Evolutionary conservation across 2,113 vertebrate genomes (phyloP).

Genomic region (Colius striatus): DNA sequence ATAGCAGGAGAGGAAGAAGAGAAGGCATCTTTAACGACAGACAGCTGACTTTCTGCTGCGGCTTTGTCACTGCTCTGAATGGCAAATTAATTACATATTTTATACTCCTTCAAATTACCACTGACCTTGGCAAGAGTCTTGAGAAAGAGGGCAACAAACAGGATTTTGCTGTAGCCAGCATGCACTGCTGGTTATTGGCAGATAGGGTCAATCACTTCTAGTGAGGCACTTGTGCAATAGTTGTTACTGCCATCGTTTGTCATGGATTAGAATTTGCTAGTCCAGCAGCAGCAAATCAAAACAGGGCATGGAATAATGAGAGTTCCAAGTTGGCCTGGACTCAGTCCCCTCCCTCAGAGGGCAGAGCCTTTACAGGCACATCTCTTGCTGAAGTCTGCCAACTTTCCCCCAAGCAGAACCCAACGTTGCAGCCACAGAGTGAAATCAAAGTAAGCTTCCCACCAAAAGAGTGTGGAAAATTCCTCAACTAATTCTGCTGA

Average conservation of each 20-base stretch:
- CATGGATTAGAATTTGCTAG: not conserved
- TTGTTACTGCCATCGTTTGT: not conserved
- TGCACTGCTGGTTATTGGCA: not conserved
- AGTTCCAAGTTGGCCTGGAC: not conserved
- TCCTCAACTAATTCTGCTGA: not conserved
- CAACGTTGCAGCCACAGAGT: not conserved
- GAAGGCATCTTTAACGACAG: not conserved
- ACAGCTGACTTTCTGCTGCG: not conserved
- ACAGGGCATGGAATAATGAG: not conserved
- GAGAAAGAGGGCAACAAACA: not conserved
- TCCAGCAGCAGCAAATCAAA: not conserved
- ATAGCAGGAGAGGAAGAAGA: not conserved
- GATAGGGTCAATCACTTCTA: fast-evolving
- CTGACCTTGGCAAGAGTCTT: not conserved
- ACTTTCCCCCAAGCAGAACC: not conserved
- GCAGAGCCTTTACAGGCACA: not conserved
- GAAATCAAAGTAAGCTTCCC: not conserved
- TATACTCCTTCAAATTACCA: not conserved
- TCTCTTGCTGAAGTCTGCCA: not conserved
- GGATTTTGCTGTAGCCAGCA: not conserved
- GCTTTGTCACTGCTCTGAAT: not conserved
- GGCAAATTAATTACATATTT: not conserved
- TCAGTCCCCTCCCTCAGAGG: not conserved
- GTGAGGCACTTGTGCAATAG: not conserved
- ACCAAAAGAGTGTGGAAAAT: not conserved